Conservation (phyloP, 2,113 vertebrate species). For the Brachyhypopomus gauderio region DNA sequence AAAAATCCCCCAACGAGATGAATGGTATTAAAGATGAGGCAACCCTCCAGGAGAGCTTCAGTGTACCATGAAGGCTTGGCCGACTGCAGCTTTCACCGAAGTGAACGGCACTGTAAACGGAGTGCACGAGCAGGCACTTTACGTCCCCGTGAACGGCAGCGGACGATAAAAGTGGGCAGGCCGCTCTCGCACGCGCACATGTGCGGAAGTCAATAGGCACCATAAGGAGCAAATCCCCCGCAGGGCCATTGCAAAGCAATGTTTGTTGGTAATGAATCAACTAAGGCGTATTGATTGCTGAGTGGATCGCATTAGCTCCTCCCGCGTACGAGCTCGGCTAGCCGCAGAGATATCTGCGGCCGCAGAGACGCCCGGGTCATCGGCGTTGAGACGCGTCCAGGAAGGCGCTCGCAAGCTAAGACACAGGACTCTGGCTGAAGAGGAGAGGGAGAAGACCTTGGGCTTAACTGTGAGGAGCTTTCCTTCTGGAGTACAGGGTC, state of each 20-base stretch:
- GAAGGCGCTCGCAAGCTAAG: background rate
- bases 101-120: too few species aligned
- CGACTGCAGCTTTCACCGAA: background rate
- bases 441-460: background rate
- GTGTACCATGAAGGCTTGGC: background rate
- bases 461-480: background rate
- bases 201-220: slow-evolving; percentile 71
- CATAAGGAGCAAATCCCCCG: slow-evolving; percentile 59
- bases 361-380: background rate
- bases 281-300: slow-evolving; percentile 77
- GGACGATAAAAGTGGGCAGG: slow-evolving; percentile 18
- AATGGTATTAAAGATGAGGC: slow-evolving; percentile 41
- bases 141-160: slow-evolving; percentile 8
- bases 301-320: slow-evolving; percentile 70
- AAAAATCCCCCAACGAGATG: slow-evolving; percentile 18
- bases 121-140: background rate
- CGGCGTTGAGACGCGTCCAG: background rate
- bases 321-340: slow-evolving; percentile 9
- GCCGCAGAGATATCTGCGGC: slow-evolving; percentile 12
- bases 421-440: background rate
- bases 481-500: background rate
- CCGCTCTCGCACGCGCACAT: slow-evolving; percentile 61
- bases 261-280: slow-evolving; percentile 79
- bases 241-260: slow-evolving; percentile 80
- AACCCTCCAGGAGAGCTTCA: slow-evolving; percentile 5